A percentile compares a stretch with the other conserved stretches of the same genome.
Evolutionary conservation across 2,888 invertebrate genomes (phyloP).

Genomic region (Rhynchonema sp.): DNA sequence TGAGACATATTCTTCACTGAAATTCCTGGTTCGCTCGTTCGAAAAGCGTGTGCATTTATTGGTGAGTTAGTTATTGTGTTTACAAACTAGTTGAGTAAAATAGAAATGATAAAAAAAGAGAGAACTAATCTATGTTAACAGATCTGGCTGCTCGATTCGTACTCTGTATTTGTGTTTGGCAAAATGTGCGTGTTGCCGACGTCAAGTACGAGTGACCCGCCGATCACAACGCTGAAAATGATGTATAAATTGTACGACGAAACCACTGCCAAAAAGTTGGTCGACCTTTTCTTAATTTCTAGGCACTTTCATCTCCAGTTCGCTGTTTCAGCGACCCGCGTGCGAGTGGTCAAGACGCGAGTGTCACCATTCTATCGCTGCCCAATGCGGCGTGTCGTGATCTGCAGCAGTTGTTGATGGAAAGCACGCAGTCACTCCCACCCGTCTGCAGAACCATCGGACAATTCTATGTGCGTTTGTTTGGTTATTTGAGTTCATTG

Average conservation of each 20-base stretch:
- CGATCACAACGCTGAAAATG: constrained; percentile 17
- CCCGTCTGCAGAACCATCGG: constrained; percentile 18
- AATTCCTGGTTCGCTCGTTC: constrained; percentile 16
- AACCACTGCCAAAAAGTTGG: too few relatives aligned
- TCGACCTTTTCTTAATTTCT: too few relatives aligned
- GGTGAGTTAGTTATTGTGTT: constrained; percentile 6
- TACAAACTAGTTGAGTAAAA: too few relatives aligned
- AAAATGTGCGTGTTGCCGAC: too few relatives aligned
- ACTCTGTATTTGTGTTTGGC: constrained; percentile 11
- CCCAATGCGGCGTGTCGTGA: constrained; percentile 11
- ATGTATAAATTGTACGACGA: constrained; percentile 22
- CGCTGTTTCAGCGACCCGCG: too few relatives aligned
- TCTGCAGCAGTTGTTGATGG: constrained; percentile 14
- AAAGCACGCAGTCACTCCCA: constrained; percentile 16
- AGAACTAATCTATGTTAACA: too few relatives aligned
- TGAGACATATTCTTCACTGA: constrained; percentile 16
- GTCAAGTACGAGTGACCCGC: too few relatives aligned
- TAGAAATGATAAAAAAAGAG: too few relatives aligned
- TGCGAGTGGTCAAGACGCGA: constrained; percentile 20
- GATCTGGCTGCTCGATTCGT: constrained; percentile 23
- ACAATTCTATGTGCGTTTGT: constrained; percentile 21
- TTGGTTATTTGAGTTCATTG: too few relatives aligned
- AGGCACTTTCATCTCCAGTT: too few relatives aligned
- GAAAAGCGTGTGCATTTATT: constrained; percentile 13
- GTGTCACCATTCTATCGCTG: constrained; percentile 17